Evolutionary conservation across 2,113 vertebrate genomes (phyloP).

Genomic region (Amphilophus citrinellus): DNA sequence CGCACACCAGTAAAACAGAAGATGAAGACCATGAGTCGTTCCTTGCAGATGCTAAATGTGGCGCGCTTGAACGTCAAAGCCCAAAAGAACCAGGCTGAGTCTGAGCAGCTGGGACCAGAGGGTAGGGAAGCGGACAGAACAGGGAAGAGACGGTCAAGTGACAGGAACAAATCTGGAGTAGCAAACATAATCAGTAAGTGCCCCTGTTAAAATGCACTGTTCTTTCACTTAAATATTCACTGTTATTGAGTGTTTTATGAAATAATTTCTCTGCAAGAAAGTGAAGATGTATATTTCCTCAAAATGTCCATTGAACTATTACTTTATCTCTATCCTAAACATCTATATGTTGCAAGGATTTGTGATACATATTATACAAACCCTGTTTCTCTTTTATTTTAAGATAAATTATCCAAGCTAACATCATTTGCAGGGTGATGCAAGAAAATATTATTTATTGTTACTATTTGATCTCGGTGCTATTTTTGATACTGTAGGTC

Average conservation of each 20-base stretch:
- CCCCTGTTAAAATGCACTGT: not conserved
- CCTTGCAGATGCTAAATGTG: conserved; percentile 95
- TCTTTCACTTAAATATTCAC: not conserved
- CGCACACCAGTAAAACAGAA: conserved; percentile 95
- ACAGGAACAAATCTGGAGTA: conserved; percentile 73
- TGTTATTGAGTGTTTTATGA: not conserved
- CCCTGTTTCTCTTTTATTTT: not conserved
- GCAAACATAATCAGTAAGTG: conserved; percentile 63
- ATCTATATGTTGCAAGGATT: not conserved
- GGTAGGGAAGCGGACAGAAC: conserved; percentile 74
- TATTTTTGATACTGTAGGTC: not conserved
- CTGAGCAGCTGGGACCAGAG: conserved; percentile 60
- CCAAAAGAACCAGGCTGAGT: conserved; percentile 87
- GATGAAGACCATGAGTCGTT: conserved; percentile 97
- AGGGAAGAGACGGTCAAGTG: conserved; percentile 73
- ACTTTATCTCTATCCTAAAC: not conserved
- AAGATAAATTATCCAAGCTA: not conserved
- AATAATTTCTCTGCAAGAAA: not conserved
- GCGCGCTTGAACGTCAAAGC: conserved; percentile 94
- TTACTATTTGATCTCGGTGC: not conserved
- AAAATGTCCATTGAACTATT: not conserved
- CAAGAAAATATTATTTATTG: not conserved
- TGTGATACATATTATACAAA: not conserved
- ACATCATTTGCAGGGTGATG: not conserved
- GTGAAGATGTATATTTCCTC: not conserved